A percentile compares a stretch with the other conserved stretches of the same genome.
These are phyloP conservation scores for Crossocerus cetratus DNA, from an alignment of 2,888 invertebrate species.

Conservation along the genomic window DNA sequence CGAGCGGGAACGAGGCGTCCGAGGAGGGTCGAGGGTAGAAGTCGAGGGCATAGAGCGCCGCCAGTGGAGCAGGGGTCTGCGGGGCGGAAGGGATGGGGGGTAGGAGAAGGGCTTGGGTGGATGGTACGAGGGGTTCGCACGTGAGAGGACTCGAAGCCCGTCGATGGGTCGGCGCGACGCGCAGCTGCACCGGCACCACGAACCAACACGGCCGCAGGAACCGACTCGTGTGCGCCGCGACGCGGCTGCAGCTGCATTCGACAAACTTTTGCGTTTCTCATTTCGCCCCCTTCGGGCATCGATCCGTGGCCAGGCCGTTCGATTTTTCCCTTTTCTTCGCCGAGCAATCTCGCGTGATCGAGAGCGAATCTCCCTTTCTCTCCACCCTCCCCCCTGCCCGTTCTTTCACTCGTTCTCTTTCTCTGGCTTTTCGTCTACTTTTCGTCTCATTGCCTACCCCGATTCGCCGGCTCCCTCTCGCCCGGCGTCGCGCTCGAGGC, in stretches of 20 bases:
- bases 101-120: not conserved
- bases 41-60: not conserved
- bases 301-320: constrained; percentile 10
- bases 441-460: too few species aligned
- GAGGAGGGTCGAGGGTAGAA: constrained; percentile 4
- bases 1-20: not conserved
- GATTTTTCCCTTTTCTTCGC: constrained; percentile 10
- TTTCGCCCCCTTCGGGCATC: constrained; percentile 40
- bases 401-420: too few species aligned
- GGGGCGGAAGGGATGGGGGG: constrained; percentile 4
- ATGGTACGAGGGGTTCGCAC: constrained; percentile 41
- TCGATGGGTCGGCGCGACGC: constrained; percentile 20
- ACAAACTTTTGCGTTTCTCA: constrained; percentile 56
- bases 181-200: constrained; percentile 28
- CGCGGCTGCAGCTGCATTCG: constrained; percentile 49
- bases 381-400: not conserved
- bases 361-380: constrained; percentile 27
- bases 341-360: constrained; percentile 39
- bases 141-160: constrained; percentile 46
- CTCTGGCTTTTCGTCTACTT: too few species aligned
- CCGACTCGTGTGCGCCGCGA: constrained; percentile 14
- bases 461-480: too few species aligned
- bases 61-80: not conserved
- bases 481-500: not conserved
- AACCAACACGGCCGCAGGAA: constrained; percentile 12